Evolutionary conservation across 2,888 invertebrate species (phyloP).

Genomic region (Biston betularia): DNA sequence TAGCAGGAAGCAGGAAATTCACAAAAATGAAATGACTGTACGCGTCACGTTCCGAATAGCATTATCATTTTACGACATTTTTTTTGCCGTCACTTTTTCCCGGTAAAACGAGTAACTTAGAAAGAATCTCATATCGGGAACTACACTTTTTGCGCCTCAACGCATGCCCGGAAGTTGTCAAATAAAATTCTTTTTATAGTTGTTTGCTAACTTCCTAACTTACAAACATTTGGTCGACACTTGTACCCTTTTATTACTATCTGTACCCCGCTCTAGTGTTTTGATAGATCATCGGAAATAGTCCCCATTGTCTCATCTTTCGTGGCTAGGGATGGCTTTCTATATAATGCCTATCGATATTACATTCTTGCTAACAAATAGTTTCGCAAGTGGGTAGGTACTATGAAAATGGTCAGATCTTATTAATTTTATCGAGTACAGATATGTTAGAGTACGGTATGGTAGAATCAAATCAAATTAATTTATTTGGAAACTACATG

Average conservation of each 20-base stretch:
- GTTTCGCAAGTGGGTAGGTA: no score
- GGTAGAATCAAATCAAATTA: no score
- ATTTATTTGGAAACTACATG: no score
- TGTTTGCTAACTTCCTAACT: slow-evolving; percentile 26
- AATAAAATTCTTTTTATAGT: slow-evolving; percentile 34
- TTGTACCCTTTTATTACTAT: slow-evolving; percentile 46
- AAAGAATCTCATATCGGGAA: slow-evolving; percentile 20
- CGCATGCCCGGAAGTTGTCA: slow-evolving; percentile 29
- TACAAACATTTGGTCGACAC: slow-evolving; percentile 30
- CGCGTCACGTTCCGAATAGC: background rate
- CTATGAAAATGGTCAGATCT: background rate
- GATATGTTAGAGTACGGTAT: no score
- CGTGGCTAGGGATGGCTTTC: slow-evolving; percentile 5
- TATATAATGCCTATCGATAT: slow-evolving; percentile 13
- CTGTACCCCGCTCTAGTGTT: slow-evolving; percentile 52
- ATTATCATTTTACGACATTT: slow-evolving; percentile 21
- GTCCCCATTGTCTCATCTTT: slow-evolving; percentile 57
- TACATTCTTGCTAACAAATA: slow-evolving; percentile 7
- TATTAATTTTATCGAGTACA: no score
- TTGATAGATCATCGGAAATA: slow-evolving; percentile 68
- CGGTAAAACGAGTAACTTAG: slow-evolving; percentile 23
- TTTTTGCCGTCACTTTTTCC: slow-evolving; percentile 18
- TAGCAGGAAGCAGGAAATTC: background rate
- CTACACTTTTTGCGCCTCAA: slow-evolving; percentile 29
- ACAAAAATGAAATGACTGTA: background rate